Evolutionary conservation across 2,113 vertebrate species (phyloP).

Genomic region (Ictalurus punctatus): DNA sequence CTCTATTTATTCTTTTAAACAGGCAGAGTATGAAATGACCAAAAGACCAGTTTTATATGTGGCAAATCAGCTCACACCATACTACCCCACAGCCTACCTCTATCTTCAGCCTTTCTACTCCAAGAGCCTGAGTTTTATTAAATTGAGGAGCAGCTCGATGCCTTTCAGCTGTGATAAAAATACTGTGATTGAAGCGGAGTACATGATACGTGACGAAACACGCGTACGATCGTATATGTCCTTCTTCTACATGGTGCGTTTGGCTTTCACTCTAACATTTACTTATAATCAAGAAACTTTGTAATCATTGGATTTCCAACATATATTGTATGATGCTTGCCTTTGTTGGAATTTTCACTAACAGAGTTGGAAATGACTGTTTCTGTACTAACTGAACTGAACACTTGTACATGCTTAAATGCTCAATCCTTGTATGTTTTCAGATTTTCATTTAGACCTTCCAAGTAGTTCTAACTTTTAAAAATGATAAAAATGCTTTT

Average conservation of each 20-base stretch:
- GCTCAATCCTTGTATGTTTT: not conserved
- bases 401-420: too few relatives aligned
- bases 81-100: constrained; percentile 33
- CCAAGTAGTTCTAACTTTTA: not conserved
- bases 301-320: not conserved
- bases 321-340: not conserved
- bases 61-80: not conserved
- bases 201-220: constrained; percentile 66
- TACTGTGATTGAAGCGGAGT: constrained; percentile 54
- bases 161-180: constrained; percentile 60
- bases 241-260: constrained; percentile 69
- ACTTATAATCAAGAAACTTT: not conserved
- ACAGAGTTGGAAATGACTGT: not conserved
- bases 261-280: not conserved
- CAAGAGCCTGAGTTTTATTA: constrained; percentile 70
- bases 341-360: too few relatives aligned
- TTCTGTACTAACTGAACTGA: too few relatives aligned
- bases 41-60: accelerated
- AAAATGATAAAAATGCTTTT: not conserved
- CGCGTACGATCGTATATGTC: constrained; percentile 47
- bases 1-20: constrained; percentile 4
- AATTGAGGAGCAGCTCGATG: constrained; percentile 50
- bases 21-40: constrained; percentile 46
- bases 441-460: not conserved
- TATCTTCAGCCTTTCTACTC: constrained; percentile 59